Conservation (phyloP, 2,888 invertebrate genomes). For the Kryphioiulus occultus region DNA sequence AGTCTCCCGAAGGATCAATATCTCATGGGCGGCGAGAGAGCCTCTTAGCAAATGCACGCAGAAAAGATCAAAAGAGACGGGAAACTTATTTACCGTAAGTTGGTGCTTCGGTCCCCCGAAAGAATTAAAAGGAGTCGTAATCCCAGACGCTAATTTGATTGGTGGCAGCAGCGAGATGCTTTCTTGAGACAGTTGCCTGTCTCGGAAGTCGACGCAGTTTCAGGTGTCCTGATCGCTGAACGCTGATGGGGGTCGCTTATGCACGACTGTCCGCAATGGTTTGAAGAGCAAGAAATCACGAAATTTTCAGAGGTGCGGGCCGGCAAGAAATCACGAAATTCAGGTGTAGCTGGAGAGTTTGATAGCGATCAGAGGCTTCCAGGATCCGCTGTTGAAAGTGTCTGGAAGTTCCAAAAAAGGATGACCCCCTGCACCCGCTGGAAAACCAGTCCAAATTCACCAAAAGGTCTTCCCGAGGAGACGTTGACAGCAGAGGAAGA, state of each 20-base stretch:
- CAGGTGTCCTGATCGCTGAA: neutral
- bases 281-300: no score
- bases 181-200: neutral
- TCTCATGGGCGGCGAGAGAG: neutral
- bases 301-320: no score
- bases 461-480: no score
- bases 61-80: slow-evolving; percentile 25
- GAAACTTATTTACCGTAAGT: slow-evolving; percentile 27
- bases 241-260: neutral
- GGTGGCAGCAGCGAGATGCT: neutral
- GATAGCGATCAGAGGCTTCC: no score
- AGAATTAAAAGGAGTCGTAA: slow-evolving; percentile 12
- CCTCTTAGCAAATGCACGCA: neutral
- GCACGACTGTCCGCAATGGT: no score
- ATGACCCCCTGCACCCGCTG: no score
- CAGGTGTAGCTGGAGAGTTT: no score
- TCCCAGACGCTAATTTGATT: slow-evolving; percentile 10
- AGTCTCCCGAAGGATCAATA: slow-evolving; percentile 12
- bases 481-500: no score
- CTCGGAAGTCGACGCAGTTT: neutral
- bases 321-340: no score
- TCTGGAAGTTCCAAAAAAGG: no score
- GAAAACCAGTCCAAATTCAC: no score
- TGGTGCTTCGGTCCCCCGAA: neutral
- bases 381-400: no score